Conservation (phyloP, 1,140 invertebrate genomes). For the Cotesia chilonis region DNA sequence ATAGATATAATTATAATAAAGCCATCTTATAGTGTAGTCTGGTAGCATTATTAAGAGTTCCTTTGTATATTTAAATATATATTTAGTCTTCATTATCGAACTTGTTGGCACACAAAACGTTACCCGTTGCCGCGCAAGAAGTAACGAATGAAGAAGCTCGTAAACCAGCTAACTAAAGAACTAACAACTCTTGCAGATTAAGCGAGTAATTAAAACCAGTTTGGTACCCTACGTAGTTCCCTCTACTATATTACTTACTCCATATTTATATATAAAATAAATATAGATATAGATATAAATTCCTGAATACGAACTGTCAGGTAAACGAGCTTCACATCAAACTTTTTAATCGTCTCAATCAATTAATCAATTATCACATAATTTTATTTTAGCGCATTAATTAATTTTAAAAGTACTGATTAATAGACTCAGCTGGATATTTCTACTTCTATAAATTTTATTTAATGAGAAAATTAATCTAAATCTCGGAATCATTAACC, state of each 20-base stretch:
- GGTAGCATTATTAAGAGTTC: background rate
- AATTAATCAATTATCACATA: constrained; percentile 6
- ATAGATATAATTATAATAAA: too few relatives aligned
- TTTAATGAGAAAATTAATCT: constrained; percentile 3
- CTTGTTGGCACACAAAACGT: background rate
- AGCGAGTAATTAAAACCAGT: constrained; percentile 37
- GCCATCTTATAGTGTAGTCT: background rate
- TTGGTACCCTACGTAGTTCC: constrained; percentile 9
- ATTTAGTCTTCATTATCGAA: constrained; percentile 9
- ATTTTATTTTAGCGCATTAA: constrained; percentile 1
- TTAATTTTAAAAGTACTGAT: background rate
- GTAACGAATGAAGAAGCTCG: background rate
- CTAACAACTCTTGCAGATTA: constrained; percentile 31
- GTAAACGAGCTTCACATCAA: background rate
- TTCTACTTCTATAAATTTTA: background rate
- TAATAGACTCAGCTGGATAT: background rate
- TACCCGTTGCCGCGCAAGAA: background rate
- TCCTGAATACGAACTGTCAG: background rate
- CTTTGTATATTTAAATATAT: background rate
- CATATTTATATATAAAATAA: too few relatives aligned
- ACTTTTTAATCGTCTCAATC: constrained; percentile 3
- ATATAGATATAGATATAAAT: too few relatives aligned
- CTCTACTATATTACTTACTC: too few relatives aligned
- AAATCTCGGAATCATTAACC: background rate
- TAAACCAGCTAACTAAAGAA: constrained; percentile 32